Evolutionary conservation across 2,888 invertebrate species (phyloP), one percentile per base, ranked within the genome.

Genomic region (Pristionchus exspectatus): DNA sequence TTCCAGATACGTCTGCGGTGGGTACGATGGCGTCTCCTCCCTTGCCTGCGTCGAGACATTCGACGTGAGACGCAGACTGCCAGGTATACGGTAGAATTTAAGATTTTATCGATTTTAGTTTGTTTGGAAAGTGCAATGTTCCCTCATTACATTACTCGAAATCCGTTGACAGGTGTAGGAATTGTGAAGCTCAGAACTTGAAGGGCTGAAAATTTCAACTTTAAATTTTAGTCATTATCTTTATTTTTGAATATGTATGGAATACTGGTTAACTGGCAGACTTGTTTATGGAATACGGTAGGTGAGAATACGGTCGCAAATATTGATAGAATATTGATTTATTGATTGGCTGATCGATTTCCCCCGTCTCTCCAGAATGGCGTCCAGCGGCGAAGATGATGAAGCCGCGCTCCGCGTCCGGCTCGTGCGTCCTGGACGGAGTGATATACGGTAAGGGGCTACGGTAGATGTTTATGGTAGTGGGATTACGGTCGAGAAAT

Each of bases 1-100:
- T 63, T 54, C 12, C 30, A 89, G 89, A 12, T 89, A 69, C 88
- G 94, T 95, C 4, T 95, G 94, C 90, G 94, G 95, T 12, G 95
- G 95, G 30, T 95, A 94, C 91, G 94, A 94, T 87, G 94, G 98
- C 2, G 96, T 97, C 91, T 96, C 97, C 0, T 97, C 97, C 96
- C 96, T 98, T 24, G 97, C 97, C 16, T 97, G 97, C 0, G 97
- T 97, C n/a, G 98, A 98, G 95, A 89, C 72, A 2, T 89, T 50
- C 83, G 81, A 83, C 33, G 27, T 50, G 18, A 81, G 81, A 24
- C 54, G 87, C 10, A 5, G 59, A 33, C 18, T 33, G 30, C 63
- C 63, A 63, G 85, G 85, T 85, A 63, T 50, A 54, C 50, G 81
- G 50, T 81, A 85, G 33, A 2, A 24, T n/a, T 63, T n/a, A 9